A percentile compares a stretch with the other conserved stretches of the same genome.
phyloP scores from a whole-genome alignment of 2,113 vertebrate genomes.

The Myxocyprinus asiaticus region DNA sequence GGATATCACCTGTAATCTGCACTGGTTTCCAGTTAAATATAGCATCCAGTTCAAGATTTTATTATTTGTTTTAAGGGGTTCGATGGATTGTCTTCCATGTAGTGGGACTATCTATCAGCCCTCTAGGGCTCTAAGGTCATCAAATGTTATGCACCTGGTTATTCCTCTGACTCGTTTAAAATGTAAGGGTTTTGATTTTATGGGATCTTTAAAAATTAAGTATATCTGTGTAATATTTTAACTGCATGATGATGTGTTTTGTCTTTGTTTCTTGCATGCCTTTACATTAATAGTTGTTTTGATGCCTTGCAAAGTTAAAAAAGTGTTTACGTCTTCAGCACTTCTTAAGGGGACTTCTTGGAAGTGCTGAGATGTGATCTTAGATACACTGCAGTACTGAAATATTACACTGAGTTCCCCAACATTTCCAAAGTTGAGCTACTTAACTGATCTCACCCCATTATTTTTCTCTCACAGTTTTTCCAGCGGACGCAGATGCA shows the following conservation, averaged over 20 bases:
- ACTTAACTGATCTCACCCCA: slow-evolving; percentile 21
- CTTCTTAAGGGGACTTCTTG: too few species aligned
- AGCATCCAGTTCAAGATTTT: too few species aligned
- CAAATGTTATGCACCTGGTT: too few species aligned
- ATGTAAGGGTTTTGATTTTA: too few species aligned
- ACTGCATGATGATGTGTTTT: neutral
- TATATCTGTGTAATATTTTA: neutral
- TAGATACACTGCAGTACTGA: neutral
- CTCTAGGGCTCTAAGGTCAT: too few species aligned
- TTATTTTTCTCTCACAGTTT: slow-evolving; percentile 76
- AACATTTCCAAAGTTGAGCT: neutral
- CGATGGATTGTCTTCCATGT: too few species aligned
- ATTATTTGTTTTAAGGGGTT: too few species aligned
- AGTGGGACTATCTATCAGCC: too few species aligned
- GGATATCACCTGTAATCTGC: too few species aligned
- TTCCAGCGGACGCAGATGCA: slow-evolving; percentile 97
- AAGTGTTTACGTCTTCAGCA: neutral
- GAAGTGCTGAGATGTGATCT: neutral
- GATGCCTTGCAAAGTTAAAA: neutral
- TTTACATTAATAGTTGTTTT: neutral
- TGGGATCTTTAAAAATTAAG: too few species aligned
- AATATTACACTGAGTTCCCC: neutral
- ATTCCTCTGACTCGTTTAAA: too few species aligned
- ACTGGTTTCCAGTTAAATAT: too few species aligned
- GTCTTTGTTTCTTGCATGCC: slow-evolving; percentile 24